Conservation (phyloP, 1,140 invertebrate species). For the Arctopsyche grandis region DNA sequence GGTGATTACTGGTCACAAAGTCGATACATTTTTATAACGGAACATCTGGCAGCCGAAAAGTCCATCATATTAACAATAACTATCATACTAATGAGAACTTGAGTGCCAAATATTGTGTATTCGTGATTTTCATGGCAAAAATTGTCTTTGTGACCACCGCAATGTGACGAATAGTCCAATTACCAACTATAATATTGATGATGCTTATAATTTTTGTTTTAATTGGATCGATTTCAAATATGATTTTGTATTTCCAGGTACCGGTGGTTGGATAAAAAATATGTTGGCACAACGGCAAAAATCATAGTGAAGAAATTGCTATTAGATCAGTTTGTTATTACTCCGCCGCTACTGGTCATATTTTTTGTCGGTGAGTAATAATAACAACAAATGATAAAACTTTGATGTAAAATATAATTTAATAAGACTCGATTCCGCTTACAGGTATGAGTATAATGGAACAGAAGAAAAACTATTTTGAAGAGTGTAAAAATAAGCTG, state of each 20-base stretch:
- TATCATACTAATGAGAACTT: too few relatives aligned
- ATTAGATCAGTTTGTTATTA: conserved; percentile 81
- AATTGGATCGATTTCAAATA: neutral
- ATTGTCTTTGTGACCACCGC: too few relatives aligned
- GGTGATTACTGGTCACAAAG: too few relatives aligned
- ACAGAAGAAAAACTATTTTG: conserved; percentile 71
- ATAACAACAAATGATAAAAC: neutral
- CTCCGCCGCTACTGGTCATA: conserved; percentile 73
- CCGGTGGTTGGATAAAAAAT: conserved; percentile 77
- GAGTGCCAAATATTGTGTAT: too few relatives aligned
- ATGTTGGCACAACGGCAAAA: conserved; percentile 72
- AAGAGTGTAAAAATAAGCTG: conserved; percentile 78
- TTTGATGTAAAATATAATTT: neutral
- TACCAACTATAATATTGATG: too few relatives aligned
- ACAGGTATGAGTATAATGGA: conserved; percentile 80
- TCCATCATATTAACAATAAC: too few relatives aligned
- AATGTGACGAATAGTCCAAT: too few relatives aligned
- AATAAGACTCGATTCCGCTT: conserved; percentile 54
- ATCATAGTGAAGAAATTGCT: conserved; percentile 76
- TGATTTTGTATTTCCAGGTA: conserved; percentile 71
- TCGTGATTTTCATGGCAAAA: too few relatives aligned
- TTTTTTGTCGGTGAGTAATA: conserved; percentile 76
- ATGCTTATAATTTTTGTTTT: neutral
- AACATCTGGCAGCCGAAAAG: too few relatives aligned
- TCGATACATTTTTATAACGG: too few relatives aligned